Evolutionary conservation across 2,888 invertebrate genomes (phyloP).

Genomic region (Diaphora mendica): DNA sequence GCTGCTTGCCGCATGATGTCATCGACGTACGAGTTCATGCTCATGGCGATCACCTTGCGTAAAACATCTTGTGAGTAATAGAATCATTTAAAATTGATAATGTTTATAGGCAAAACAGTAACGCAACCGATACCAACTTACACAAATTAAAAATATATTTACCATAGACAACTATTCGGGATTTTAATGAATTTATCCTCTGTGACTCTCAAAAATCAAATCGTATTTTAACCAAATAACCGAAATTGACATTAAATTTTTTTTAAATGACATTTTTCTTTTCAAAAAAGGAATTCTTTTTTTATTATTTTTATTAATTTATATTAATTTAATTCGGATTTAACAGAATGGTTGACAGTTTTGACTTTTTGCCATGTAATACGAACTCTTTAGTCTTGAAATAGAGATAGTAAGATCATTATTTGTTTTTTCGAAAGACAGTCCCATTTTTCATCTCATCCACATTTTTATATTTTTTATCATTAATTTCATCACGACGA

Average conservation of each 20-base stretch:
- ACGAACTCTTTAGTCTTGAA: neutral
- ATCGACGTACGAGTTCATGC: conserved; percentile 40
- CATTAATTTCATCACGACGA: no score
- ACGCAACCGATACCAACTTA: neutral
- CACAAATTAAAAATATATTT: neutral
- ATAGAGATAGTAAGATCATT: neutral
- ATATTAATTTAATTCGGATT: no score
- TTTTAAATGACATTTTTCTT: neutral
- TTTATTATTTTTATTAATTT: no score
- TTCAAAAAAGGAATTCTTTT: neutral
- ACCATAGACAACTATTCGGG: neutral
- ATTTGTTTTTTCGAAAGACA: no score
- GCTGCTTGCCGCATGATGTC: conserved; percentile 63
- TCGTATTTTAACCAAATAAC: neutral
- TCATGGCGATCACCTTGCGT: conserved; percentile 42
- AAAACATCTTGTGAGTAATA: conserved; percentile 5
- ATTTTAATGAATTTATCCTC: neutral
- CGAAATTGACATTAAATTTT: no score
- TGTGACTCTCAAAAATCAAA: neutral
- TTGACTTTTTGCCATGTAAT: neutral
- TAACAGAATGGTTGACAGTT: no score
- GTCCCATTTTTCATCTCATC: no score
- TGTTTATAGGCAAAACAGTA: neutral
- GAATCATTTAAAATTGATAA: neutral
- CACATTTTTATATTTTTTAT: no score